Conservation (phyloP, 2,113 vertebrate species). For the Rhinolophus ferrumequinum region DNA sequence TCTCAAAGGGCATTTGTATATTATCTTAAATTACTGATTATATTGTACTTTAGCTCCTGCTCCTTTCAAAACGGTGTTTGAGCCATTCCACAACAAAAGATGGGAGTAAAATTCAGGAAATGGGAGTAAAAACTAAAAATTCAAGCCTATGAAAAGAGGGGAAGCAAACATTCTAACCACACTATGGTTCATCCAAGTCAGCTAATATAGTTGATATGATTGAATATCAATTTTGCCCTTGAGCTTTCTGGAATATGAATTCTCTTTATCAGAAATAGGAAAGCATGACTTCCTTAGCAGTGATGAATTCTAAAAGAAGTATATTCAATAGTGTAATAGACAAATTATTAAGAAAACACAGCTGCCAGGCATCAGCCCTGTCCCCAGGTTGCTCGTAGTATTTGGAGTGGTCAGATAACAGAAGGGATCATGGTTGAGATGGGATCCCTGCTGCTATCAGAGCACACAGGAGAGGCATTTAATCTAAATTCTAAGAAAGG, state of each 20-base stretch:
- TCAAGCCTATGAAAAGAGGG: not conserved
- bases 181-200: not conserved
- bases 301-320: conserved; percentile 28
- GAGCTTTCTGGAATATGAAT: not conserved
- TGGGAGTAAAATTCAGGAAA: not conserved
- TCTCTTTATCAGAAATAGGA: conserved; percentile 34
- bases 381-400: not conserved
- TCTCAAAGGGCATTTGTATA: not conserved
- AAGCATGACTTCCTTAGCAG: not conserved
- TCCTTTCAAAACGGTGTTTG: conserved; percentile 6
- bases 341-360: not conserved
- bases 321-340: conserved; percentile 30
- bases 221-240: not conserved
- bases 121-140: not conserved
- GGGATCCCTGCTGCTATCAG: not conserved
- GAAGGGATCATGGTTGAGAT: not conserved
- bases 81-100: conserved; percentile 3
- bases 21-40: conserved; percentile 25
- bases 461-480: not conserved
- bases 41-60: not conserved
- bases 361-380: not conserved
- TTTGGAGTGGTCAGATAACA: not conserved
- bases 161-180: not conserved
- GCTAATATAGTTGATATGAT: not conserved
- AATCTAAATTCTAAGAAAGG: not conserved